Conservation (phyloP, 2,797 vertebrate genomes). For the Lithobates sylvaticus region DNA sequence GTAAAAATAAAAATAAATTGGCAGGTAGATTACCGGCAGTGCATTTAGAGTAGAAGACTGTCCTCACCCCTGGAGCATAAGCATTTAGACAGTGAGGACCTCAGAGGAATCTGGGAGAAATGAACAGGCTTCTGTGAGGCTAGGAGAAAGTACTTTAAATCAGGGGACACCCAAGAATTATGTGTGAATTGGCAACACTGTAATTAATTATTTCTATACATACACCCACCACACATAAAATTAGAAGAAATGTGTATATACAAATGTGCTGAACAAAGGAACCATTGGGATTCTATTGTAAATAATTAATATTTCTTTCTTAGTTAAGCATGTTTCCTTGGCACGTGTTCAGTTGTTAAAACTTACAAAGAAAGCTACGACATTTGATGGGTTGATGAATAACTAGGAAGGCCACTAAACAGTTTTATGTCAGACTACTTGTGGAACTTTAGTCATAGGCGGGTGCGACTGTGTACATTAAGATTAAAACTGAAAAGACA, state of each 20-base stretch:
- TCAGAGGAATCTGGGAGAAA: too few species aligned
- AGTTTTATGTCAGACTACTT: constrained; percentile 15
- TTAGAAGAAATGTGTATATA: neutral
- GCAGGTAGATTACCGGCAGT: too few species aligned
- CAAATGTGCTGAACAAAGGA: neutral
- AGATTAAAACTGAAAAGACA: constrained; percentile 9
- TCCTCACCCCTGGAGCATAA: too few species aligned
- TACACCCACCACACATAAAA: neutral
- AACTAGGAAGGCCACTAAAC: constrained; percentile 30
- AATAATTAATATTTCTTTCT: neutral
- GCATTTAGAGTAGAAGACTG: too few species aligned
- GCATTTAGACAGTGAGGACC: too few species aligned
- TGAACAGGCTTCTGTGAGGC: too few species aligned
- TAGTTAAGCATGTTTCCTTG: neutral
- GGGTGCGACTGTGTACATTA: constrained; percentile 33
- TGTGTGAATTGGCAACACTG: too few species aligned
- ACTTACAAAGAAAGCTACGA: neutral
- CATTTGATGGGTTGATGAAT: constrained; percentile 30
- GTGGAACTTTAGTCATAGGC: constrained; percentile 49
- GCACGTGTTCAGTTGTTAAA: neutral
- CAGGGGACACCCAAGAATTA: too few species aligned
- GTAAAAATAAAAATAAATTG: too few species aligned
- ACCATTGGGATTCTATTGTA: neutral
- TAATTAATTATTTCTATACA: too few species aligned
- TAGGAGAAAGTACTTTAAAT: too few species aligned